Evolutionary conservation across 1,140 invertebrate genomes (phyloP), one percentile per base, ranked within the genome.

Genomic region (Archivesica marissinica): DNA sequence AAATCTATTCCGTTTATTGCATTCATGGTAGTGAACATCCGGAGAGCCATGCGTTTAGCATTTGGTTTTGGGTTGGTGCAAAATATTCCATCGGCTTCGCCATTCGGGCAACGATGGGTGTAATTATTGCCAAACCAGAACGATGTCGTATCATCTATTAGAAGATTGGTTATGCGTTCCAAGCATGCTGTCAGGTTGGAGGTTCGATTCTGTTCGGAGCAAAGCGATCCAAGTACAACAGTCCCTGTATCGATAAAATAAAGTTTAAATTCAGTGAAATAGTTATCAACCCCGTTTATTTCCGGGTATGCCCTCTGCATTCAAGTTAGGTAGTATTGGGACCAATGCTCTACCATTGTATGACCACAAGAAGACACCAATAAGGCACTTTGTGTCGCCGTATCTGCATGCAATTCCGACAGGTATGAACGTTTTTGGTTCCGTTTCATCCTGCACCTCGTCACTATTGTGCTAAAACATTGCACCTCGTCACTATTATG

Each of bases 51-150:
- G 39, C 68, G 50, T 3, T 17, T 54, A 17, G 6, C 39, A 25
- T 39, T 3, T 9, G 64, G 39, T 15, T 61, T 39, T 3, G 76
- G 75, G 50, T 87, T 87, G 23, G 74, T 75, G 59, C 88, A 89
- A 52, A 82, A 61, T 3, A 52, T 30, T 9, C 25, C 35, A 30
- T 44, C 41, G 17, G 28, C 41, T 0, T 39, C 7, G 0, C 38
- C 56, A 4, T 50, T 25, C 25, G 61, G 44, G 39, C 88, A 89
- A 0, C n/a, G 28, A 0, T 35, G 39, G 25, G 9, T 50, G 68
- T 87, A 89, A 7, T 54, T 25, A 0, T 68, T 68, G 2, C 88
- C 88, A 64, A 89, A 89, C 86, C 86, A 89, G 75, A 89, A 89
- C 17, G 25, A 1, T n/a, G 50, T 59, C 7, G 44, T 56, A 44